Conservation (phyloP, 2,113 vertebrate species). For the Onychostoma macrolepis region DNA sequence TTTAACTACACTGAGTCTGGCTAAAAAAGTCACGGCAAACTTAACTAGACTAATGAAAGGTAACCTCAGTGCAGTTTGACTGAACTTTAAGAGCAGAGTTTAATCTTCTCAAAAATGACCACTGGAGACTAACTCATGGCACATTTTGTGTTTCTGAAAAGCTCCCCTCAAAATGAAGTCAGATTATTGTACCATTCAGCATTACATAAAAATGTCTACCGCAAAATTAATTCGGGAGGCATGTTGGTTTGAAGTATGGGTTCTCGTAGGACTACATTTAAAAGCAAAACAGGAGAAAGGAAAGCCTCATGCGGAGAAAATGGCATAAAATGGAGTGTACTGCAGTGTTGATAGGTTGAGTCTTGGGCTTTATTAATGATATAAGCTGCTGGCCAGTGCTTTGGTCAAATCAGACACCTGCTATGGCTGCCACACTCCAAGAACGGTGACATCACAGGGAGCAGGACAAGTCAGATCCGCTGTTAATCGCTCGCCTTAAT, state of each 20-base stretch:
- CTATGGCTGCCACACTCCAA: conserved; percentile 59
- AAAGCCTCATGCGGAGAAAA: conserved; percentile 59
- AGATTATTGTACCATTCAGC: conserved; percentile 38
- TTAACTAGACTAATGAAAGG: conserved; percentile 25
- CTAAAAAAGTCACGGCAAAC: not conserved
- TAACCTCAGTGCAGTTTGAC: not conserved
- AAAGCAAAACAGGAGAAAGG: conserved; percentile 48
- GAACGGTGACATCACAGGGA: conserved; percentile 54
- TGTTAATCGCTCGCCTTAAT: conserved; percentile 63
- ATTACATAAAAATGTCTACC: conserved; percentile 14
- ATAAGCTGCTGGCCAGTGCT: conserved; percentile 58
- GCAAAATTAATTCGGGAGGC: conserved; percentile 45
- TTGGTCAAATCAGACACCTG: conserved; percentile 64
- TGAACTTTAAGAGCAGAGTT: conserved; percentile 16
- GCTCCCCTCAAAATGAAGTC: not conserved
- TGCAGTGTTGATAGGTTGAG: conserved; percentile 58
- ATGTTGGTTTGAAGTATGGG: conserved; percentile 50
- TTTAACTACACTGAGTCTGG: not conserved
- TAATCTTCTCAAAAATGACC: conserved; percentile 19
- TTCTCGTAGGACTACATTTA: conserved; percentile 50
- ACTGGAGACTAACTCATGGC: conserved; percentile 30
- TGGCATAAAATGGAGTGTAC: conserved; percentile 57
- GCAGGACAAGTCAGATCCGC: conserved; percentile 51
- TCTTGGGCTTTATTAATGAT: conserved; percentile 59
- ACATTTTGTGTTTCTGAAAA: conserved; percentile 14